A percentile compares a stretch with the other conserved stretches of the same genome.
phyloP scores from a whole-genome alignment of 2,888 invertebrate species.

The Parelbella ahira region DNA sequence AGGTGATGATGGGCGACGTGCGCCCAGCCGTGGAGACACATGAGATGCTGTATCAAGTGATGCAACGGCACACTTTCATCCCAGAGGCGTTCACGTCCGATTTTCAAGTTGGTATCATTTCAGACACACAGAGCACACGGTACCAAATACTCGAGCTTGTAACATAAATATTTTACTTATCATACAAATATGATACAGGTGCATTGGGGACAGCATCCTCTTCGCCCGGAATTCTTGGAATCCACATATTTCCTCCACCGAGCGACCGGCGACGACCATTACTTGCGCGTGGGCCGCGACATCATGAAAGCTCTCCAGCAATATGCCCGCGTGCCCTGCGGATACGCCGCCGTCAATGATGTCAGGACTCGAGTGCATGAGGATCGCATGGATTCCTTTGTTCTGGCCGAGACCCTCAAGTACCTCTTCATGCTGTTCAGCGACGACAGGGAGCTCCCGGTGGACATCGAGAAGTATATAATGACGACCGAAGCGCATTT shows the following conservation, averaged over 20 bases:
- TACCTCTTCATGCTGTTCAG: slow-evolving; percentile 97
- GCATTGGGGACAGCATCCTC: slow-evolving; percentile 98
- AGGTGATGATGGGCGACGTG: slow-evolving; percentile 93
- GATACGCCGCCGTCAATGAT: slow-evolving; percentile 98
- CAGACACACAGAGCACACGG: no score
- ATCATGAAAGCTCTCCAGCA: slow-evolving; percentile 94
- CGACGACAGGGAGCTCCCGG: slow-evolving; percentile 88
- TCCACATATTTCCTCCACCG: slow-evolving; percentile 98
- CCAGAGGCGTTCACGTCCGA: slow-evolving; percentile 99
- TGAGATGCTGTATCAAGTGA: slow-evolving; percentile 99
- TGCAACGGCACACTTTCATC: slow-evolving; percentile 98
- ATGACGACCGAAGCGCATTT: slow-evolving; percentile 98
- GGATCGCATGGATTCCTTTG: slow-evolving; percentile 99
- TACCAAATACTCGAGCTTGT: no score
- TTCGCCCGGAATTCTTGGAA: slow-evolving; percentile 98
- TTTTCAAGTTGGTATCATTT: slow-evolving; percentile 88
- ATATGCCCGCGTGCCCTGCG: slow-evolving; percentile 96
- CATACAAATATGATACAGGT: no score
- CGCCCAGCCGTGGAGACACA: slow-evolving; percentile 99
- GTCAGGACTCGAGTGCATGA: slow-evolving; percentile 94
- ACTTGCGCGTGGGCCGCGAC: slow-evolving; percentile 93
- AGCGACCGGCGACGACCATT: slow-evolving; percentile 97
- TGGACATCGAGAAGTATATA: slow-evolving; percentile 92
- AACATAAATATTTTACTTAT: no score
- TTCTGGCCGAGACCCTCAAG: slow-evolving; percentile 98